Evolutionary conservation across 2,888 invertebrate species (phyloP), one percentile per base, ranked within the genome.

Genomic region (Heliconius ismenius): DNA sequence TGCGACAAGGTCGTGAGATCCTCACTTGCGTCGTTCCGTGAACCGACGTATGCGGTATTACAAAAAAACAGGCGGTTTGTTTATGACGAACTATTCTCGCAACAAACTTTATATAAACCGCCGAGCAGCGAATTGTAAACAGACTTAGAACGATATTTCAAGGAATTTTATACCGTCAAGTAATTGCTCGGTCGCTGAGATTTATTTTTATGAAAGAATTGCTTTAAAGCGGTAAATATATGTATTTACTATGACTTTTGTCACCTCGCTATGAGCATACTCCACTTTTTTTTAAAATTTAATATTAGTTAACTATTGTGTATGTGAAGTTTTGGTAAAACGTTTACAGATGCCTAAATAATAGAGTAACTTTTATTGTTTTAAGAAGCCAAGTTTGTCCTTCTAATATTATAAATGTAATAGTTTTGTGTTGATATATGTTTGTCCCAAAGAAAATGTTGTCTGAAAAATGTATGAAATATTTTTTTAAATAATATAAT

Each of bases 11-110:
- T 73, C 76, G 68, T 64, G 63, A 69, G 76, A 75, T 76, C 76
- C 72, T 76, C 39, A 74, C 76, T 64, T 64, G 62, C 74, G 43
- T 62, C 26, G 24, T 76, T 74, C 64, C 21, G 60, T 65, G 74
- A 78, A 78, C 21, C 62, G 69, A 65, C 73, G 72, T 76, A 76
- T 76, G 69, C 63, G 58, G 70, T 69, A 63, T 78, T 70, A 72
- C 54, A 65, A 69, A 78, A 58, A 67, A 75, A 60, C 67, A 13
- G 73, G 43, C 79, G 73, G 76, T 63, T 74, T 75, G 58, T 58
- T 76, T 78, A 76, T 78, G 78, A 79, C 78, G 15, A 77, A 76
- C 73, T 32, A 54, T 79, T 79, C 79, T 75, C 63, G 65, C 62
- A 74, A 77, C 63, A 32, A 60, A 74, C 54, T 78, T 68, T 49